These are phyloP conservation scores for Drosophila sulfurigaster DNA, from an alignment of 1,140 invertebrate species.

Conservation along the genomic window DNA sequence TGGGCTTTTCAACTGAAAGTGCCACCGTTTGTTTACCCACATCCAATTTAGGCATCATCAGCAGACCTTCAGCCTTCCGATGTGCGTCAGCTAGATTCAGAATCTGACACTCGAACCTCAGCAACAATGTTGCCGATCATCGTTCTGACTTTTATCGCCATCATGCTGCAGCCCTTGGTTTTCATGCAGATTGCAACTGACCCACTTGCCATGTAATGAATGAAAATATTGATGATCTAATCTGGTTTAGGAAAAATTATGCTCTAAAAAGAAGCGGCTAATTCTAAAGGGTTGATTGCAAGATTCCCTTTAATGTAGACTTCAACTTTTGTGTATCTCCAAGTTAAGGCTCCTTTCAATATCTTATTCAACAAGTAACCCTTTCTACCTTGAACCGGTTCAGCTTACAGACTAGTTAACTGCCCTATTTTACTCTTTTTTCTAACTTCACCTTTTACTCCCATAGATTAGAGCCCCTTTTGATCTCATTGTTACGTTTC, in stretches of 20 bases:
- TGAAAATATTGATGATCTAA: neutral
- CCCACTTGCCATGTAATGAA: conserved; percentile 1
- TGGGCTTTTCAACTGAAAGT: conserved; percentile 34
- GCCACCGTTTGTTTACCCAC: conserved; percentile 59
- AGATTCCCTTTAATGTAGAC: neutral
- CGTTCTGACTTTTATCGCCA: neutral
- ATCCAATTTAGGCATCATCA: conserved; percentile 73
- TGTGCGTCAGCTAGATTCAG: conserved; percentile 58
- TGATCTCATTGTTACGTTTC: neutral
- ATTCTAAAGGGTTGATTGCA: neutral
- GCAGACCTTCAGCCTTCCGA: conserved; percentile 50
- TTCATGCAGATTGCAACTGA: conserved; percentile 18
- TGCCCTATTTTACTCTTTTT: neutral
- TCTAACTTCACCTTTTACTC: neutral
- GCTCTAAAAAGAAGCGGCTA: neutral
- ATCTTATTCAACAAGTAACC: too few relatives aligned
- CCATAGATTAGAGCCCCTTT: neutral
- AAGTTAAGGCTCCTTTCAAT: neutral
- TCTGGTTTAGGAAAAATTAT: neutral
- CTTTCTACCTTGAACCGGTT: neutral
- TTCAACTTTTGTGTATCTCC: neutral
- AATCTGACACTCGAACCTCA: conserved; percentile 24
- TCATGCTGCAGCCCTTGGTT: conserved; percentile 25
- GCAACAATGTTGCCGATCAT: conserved; percentile 32
- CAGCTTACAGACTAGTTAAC: neutral